phyloP scores from a whole-genome alignment of 2,113 vertebrate genomes.

The Lagopus leucura region DNA sequence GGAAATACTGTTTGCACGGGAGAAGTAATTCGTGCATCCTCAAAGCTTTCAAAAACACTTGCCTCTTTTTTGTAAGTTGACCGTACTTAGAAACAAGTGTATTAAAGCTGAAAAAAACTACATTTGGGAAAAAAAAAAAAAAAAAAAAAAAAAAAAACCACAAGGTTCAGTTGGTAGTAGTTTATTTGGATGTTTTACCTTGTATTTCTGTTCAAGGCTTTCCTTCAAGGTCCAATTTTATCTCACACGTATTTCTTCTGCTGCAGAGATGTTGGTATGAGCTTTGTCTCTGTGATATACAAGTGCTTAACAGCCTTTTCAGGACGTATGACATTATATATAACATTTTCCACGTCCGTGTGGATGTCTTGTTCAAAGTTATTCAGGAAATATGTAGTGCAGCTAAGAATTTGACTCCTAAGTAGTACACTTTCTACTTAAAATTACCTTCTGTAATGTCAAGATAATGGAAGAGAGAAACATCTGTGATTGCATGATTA shows the following conservation, averaged over 20 bases:
- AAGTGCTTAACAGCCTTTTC: not conserved
- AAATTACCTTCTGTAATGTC: not conserved
- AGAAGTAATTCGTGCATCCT: constrained; percentile 53
- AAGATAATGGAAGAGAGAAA: not conserved
- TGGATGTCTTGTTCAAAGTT: fast-evolving
- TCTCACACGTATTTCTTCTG: not conserved
- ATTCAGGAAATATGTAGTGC: not conserved
- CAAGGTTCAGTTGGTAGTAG: not conserved
- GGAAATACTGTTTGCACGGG: constrained; percentile 41
- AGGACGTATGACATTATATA: not conserved
- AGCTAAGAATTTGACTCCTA: not conserved
- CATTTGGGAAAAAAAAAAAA: not conserved
- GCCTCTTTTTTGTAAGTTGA: not conserved
- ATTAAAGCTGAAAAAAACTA: not conserved
- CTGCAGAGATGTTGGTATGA: not conserved
- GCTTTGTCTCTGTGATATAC: not conserved
- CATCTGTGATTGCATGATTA: not conserved
- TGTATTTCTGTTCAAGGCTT: not conserved
- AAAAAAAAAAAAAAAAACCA: not conserved
- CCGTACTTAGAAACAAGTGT: not conserved
- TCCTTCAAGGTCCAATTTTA: not conserved
- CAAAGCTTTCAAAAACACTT: constrained; percentile 34
- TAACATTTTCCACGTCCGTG: not conserved
- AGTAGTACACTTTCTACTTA: not conserved
- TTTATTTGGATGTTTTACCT: not conserved